Conservation (phyloP, 2,113 vertebrate species). For the Clarias macrocephalus region DNA sequence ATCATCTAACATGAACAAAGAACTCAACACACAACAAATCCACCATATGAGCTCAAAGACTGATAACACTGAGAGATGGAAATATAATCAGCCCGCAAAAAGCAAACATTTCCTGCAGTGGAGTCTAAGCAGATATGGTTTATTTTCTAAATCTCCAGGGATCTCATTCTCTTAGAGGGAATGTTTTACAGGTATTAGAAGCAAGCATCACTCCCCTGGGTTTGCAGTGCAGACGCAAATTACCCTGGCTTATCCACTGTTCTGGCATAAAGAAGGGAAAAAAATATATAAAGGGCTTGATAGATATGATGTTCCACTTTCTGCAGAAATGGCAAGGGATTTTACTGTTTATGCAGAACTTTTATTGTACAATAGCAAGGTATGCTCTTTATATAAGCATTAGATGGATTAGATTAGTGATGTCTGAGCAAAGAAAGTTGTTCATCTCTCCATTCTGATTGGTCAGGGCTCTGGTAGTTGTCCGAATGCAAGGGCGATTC, state of each 20-base stretch:
- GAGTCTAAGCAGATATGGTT: conserved; percentile 62
- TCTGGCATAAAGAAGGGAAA: conserved; percentile 43
- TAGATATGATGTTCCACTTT: conserved; percentile 53
- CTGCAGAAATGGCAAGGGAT: conserved; percentile 34
- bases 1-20: conserved; percentile 33
- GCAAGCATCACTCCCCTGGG: conserved; percentile 61
- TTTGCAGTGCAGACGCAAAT: conserved; percentile 66
- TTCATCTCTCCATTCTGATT: background rate
- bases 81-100: conserved; percentile 49
- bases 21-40: conserved; percentile 41
- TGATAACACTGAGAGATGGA: conserved; percentile 46
- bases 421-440: background rate
- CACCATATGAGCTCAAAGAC: conserved; percentile 30
- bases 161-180: conserved; percentile 60
- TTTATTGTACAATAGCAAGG: background rate
- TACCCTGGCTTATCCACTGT: conserved; percentile 62
- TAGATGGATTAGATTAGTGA: background rate
- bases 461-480: background rate
- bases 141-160: conserved; percentile 66
- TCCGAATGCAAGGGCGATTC: background rate
- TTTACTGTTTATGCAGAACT: conserved; percentile 18
- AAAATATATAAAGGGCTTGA: conserved; percentile 45
- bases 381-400: background rate
- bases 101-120: conserved; percentile 47
- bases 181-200: conserved; percentile 71